phyloP scores from a whole-genome alignment of 2,113 vertebrate genomes.

The Callionymus lyra region DNA sequence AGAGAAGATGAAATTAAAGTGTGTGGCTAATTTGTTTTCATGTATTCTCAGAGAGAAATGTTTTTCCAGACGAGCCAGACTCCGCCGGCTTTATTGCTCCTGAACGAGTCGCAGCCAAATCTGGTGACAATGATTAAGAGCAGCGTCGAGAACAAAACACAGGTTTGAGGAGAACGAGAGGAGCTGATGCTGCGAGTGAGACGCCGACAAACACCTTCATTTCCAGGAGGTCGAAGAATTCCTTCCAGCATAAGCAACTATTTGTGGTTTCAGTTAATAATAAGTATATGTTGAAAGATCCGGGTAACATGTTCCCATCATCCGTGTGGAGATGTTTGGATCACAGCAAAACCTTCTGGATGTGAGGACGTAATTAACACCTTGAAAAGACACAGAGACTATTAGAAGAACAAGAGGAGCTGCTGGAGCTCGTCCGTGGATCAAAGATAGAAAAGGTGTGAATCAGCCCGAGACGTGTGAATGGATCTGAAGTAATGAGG shows the following conservation, averaged over 20 bases:
- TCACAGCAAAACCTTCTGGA: background rate
- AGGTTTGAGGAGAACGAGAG: background rate
- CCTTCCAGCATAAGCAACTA: background rate
- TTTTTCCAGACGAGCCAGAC: too few relatives aligned
- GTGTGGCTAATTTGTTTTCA: too few relatives aligned
- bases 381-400: too few relatives aligned
- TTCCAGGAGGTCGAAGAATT: background rate
- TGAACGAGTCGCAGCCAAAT: background rate
- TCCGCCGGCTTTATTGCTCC: background rate
- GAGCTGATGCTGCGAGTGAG: background rate
- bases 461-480: slow-evolving; percentile 59
- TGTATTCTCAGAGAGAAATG: too few relatives aligned
- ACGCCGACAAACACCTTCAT: background rate
- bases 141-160: background rate
- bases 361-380: too few relatives aligned
- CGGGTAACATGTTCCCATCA: too few relatives aligned
- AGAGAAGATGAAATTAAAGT: too few relatives aligned
- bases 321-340: background rate
- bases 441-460: slow-evolving; percentile 27
- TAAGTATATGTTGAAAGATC: too few relatives aligned
- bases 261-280: slow-evolving; percentile 5
- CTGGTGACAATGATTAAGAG: background rate
- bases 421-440: background rate
- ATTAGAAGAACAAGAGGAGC: too few relatives aligned
- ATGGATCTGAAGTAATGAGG: slow-evolving; percentile 67